Evolutionary conservation across 1,140 invertebrate genomes (phyloP).

Genomic region (Triops cancriformis): DNA sequence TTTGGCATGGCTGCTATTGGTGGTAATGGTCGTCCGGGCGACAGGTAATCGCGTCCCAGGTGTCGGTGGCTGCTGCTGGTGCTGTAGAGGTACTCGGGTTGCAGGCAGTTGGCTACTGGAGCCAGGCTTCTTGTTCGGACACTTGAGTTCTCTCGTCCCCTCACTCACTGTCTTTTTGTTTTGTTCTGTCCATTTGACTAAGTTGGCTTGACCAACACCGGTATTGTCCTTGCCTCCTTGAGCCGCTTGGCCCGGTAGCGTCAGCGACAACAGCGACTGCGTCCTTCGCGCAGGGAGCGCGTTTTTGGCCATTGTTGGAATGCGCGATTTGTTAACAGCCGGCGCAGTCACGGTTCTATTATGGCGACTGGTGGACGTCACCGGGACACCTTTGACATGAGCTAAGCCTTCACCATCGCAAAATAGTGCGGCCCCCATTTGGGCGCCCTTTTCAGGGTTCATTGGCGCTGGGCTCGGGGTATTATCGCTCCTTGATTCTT

Average conservation of each 20-base stretch:
- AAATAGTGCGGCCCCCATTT: not conserved
- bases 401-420: no score
- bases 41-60: not conserved
- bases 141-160: not conserved
- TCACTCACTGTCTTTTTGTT: not conserved
- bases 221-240: not conserved
- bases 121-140: not conserved
- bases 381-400: no score
- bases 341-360: not conserved
- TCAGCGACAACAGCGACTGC: not conserved
- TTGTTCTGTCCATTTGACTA: not conserved
- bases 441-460: not conserved
- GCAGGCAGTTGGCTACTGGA: constrained; percentile 1
- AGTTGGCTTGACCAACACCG: not conserved
- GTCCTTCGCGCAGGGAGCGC: not conserved
- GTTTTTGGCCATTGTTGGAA: not conserved
- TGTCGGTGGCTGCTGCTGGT: not conserved
- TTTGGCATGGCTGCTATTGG: not conserved
- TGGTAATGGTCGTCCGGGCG: not conserved
- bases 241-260: not conserved
- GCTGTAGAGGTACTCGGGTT: not conserved
- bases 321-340: not conserved
- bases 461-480: not conserved
- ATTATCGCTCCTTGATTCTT: not conserved
- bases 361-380: not conserved